Percentiles rank a stretch among this genome's conserved stretches.
phyloP scores from a whole-genome alignment of 2,113 vertebrate species.

The Charadrius vociferus region DNA sequence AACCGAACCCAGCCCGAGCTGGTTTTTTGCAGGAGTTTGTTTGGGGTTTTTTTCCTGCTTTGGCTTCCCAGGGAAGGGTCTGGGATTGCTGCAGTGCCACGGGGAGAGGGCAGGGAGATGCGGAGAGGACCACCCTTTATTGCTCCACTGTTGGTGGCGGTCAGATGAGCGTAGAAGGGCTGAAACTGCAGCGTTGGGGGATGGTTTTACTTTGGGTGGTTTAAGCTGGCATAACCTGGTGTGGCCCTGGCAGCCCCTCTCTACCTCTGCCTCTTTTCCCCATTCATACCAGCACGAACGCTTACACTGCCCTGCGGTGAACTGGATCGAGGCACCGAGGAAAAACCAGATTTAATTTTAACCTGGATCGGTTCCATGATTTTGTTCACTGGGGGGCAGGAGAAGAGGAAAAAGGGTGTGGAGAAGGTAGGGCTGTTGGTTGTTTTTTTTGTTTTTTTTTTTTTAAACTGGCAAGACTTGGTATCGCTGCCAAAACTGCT shows the following conservation, averaged over 20 bases:
- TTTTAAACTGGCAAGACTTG: background rate
- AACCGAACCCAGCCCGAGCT: background rate
- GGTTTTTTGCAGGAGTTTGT: background rate
- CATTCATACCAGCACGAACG: rapidly evolving
- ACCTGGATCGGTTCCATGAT: background rate
- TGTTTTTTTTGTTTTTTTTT: background rate
- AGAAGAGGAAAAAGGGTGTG: background rate
- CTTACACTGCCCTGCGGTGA: background rate
- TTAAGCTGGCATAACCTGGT: background rate
- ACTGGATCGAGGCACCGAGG: background rate
- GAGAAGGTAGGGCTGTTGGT: background rate
- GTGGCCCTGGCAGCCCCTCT: background rate
- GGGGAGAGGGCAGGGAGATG: background rate
- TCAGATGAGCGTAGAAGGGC: background rate
- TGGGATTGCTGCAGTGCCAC: background rate
- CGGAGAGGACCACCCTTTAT: background rate
- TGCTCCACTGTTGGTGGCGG: background rate
- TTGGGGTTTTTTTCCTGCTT: background rate
- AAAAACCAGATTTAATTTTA: conserved; percentile 25
- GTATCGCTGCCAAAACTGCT: background rate
- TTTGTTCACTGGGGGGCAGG: background rate
- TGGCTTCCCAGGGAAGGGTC: background rate
- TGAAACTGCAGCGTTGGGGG: background rate
- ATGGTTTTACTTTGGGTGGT: background rate
- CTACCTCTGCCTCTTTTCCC: background rate